phyloP scores from a whole-genome alignment of 2,888 invertebrate genomes.

The Lepidonotus clava region DNA sequence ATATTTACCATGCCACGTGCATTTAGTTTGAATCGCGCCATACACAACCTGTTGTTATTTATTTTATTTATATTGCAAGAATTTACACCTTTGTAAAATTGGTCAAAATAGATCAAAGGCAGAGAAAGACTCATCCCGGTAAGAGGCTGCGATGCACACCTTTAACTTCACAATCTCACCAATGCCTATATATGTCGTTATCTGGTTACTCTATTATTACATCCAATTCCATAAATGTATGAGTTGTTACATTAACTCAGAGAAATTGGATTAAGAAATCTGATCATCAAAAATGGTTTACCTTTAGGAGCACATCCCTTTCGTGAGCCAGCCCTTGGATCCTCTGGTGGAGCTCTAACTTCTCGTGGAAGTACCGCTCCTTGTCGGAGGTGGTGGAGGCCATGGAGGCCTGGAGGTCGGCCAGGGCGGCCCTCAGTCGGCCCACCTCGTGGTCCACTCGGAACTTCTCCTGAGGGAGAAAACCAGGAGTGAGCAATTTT shows the following conservation, averaged over 20 bases:
- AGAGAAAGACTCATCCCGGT: no score
- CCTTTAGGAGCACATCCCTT: slow-evolving; percentile 24
- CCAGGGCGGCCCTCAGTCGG: slow-evolving; percentile 69
- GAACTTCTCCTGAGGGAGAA: slow-evolving; percentile 71
- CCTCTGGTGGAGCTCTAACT: slow-evolving; percentile 72
- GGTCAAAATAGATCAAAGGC: no score
- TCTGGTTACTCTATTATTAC: neutral
- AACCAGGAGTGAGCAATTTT: neutral
- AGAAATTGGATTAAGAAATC: neutral
- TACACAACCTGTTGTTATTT: no score
- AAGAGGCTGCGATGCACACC: no score
- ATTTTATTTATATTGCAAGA: no score
- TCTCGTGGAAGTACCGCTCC: slow-evolving; percentile 75
- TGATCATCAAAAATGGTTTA: neutral
- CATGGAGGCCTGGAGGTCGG: slow-evolving; percentile 71
- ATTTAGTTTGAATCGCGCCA: no score
- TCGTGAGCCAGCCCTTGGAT: slow-evolving; percentile 68
- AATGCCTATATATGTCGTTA: neutral
- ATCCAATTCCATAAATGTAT: neutral
- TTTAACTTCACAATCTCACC: neutral
- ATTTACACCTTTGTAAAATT: no score
- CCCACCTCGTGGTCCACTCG: slow-evolving; percentile 68
- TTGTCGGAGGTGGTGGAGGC: slow-evolving; percentile 70
- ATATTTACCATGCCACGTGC: no score
- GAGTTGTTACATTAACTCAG: neutral